phyloP scores from a whole-genome alignment of 2,113 vertebrate species.

The Oreamnos americanus region DNA sequence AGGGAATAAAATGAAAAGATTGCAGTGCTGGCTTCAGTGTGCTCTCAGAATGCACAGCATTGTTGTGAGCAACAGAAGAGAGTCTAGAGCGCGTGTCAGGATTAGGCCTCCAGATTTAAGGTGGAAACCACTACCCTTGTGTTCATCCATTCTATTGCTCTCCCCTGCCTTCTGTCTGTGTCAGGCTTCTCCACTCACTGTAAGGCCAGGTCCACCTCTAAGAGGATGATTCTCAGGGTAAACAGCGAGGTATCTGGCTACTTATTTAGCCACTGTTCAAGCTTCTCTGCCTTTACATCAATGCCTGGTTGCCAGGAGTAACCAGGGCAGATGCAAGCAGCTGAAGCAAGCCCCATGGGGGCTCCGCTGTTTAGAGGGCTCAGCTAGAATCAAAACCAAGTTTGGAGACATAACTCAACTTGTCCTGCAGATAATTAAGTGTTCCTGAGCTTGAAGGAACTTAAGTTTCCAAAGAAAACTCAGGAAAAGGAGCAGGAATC shows the following conservation, averaged over 20 bases:
- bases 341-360: neutral
- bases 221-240: neutral
- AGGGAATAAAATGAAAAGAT: neutral
- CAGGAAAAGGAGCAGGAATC: neutral
- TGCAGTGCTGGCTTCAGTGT: neutral
- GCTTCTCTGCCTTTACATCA: neutral
- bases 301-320: neutral
- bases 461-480: constrained; percentile 28
- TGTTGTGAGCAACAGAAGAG: neutral
- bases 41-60: neutral
- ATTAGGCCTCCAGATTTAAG: neutral
- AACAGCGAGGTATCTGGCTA: neutral
- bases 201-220: neutral
- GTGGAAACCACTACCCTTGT: neutral
- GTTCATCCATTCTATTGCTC: neutral
- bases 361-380: neutral
- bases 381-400: neutral
- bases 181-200: neutral
- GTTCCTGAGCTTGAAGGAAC: neutral
- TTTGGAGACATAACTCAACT: neutral
- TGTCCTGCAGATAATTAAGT: constrained; percentile 31
- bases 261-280: neutral
- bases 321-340: neutral
- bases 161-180: neutral
- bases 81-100: neutral